Evolutionary conservation across 2,888 invertebrate species (phyloP), one percentile per base, ranked within the genome.

Genomic region (Scrobipalpa costella): DNA sequence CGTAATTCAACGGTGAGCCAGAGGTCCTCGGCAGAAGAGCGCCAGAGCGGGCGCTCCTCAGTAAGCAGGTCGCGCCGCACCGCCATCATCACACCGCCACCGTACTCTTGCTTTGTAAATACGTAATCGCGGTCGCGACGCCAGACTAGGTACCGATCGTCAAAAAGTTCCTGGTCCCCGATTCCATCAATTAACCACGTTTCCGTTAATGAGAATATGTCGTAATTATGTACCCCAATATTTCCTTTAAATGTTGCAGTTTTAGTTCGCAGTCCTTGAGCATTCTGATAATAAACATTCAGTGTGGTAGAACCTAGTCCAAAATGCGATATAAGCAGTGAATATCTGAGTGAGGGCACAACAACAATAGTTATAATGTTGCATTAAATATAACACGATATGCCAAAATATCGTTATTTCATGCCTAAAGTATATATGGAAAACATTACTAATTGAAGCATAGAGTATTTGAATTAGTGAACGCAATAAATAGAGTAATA

Each of bases 201-300:
- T 34, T 57, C 55, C 2, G 55, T 57, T 2, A 57, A n/a, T 33
- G 27, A 13, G 11, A 57, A n/a, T 33, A 57, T 57, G n/a, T 57
- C 55, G 13, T n/a, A 57, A 8, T 9, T n/a, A 33, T n/a, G 1
- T 1, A 13, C 7, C 2, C 34, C 33, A 5, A 57, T 3, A 57
- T 57, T 57, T 13, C 55, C n/a, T 33, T 34, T n/a, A n/a, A 57
- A 34, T 1, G 2, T 8, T 1, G 33, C 2, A 13, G 55, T 55
- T n/a, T 55, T 55, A 6, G 55, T 33, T 11, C 55, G 11, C n/a
- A 55, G n/a, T 3, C 55, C 55, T 8, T 34, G 21, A 1, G 34
- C 55, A n/a, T 57, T 57, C n/a, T 57, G 55, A n/a, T 57, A 34
- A 34, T 57, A 57, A 8, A 50, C n/a, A n/a, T n/a, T n/a, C n/a